These are phyloP conservation scores for Carollia perspicillata DNA, from an alignment of 2,113 vertebrate genomes.

Conservation along the genomic window DNA sequence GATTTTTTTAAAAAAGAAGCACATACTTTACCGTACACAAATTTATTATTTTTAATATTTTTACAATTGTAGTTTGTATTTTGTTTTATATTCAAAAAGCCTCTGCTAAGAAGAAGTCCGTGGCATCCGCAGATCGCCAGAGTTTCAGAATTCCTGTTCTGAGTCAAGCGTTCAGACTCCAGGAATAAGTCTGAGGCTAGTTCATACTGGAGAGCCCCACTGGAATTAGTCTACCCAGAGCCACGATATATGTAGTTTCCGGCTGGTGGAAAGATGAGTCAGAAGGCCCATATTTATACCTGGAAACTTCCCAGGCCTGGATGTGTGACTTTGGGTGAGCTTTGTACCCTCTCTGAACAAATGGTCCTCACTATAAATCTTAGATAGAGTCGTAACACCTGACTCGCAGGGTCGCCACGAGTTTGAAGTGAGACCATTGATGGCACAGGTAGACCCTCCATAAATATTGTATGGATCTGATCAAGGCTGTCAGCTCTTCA, in stretches of 20 bases:
- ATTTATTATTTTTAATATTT: background rate
- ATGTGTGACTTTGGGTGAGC: background rate
- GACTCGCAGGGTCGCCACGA: background rate
- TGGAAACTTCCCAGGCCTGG: background rate
- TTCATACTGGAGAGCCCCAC: background rate
- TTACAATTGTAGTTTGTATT: background rate
- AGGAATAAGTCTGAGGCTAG: background rate
- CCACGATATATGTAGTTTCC: fast-evolving
- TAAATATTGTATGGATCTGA: background rate
- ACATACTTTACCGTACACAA: background rate
- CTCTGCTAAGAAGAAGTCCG: background rate
- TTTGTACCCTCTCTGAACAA: background rate
- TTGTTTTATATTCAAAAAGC: slow-evolving; percentile 21
- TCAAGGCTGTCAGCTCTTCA: background rate
- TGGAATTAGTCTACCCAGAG: background rate
- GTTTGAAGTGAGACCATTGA: background rate
- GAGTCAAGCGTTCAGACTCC: background rate
- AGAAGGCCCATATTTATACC: background rate
- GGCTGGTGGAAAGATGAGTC: background rate
- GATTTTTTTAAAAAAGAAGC: background rate
- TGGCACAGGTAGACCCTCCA: background rate
- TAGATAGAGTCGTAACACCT: too few relatives aligned
- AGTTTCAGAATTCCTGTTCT: background rate
- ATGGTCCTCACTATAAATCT: background rate
- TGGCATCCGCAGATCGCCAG: background rate